phyloP scores from a whole-genome alignment of 2,888 invertebrate genomes.

The Archips xylosteana region DNA sequence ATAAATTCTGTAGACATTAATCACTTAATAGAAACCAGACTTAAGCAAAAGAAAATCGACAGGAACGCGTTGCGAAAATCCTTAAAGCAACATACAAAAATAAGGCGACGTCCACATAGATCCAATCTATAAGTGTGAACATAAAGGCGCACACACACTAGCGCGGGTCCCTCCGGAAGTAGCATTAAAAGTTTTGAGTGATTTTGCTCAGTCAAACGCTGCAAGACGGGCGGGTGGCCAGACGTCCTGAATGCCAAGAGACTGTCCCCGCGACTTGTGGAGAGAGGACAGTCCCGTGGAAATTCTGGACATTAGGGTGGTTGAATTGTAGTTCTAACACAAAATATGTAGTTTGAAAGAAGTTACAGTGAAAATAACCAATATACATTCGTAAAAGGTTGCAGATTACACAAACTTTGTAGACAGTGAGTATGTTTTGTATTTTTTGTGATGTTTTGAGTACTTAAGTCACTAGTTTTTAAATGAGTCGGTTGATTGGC shows the following conservation, averaged over 20 bases:
- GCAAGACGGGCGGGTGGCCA: constrained; percentile 32
- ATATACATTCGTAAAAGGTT: too few relatives aligned
- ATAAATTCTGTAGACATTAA: too few relatives aligned
- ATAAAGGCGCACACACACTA: constrained; percentile 38
- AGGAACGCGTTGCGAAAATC: not conserved
- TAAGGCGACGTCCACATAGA: constrained; percentile 30
- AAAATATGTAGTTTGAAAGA: not conserved
- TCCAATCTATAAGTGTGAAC: constrained; percentile 24
- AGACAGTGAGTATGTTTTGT: too few relatives aligned
- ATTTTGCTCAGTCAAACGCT: constrained; percentile 43
- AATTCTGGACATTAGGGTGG: not conserved
- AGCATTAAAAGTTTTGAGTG: constrained; percentile 43
- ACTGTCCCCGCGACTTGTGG: constrained; percentile 6
- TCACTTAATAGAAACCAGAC: not conserved
- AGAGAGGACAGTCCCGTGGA: not conserved
- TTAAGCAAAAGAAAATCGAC: not conserved
- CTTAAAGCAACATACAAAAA: constrained; percentile 14
- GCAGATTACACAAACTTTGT: too few relatives aligned
- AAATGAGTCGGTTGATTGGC: too few relatives aligned
- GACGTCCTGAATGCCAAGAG: not conserved
- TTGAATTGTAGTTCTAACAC: not conserved
- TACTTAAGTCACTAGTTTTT: too few relatives aligned
- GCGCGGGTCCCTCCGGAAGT: constrained; percentile 38
- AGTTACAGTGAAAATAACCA: not conserved
- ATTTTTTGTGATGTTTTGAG: too few relatives aligned